Base-by-base conservation (phyloP, 1,140 invertebrate species). In the Drosophila tropicalis region DNA sequence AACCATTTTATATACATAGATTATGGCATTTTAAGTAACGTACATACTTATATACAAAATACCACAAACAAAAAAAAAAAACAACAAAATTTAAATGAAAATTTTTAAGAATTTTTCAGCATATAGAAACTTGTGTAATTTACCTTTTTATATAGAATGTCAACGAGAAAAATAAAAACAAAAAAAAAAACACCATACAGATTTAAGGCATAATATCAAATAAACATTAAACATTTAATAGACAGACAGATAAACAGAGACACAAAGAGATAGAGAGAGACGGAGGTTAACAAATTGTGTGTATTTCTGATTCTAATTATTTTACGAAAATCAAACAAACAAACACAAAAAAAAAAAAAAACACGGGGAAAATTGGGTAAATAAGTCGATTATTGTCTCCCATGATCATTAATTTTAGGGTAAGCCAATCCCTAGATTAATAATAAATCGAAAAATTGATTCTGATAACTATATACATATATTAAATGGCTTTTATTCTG, bases 21-120 rank as follows among this genome's bases (percentile, higher is more conserved):
- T 68, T 82, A 87, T 62, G 83, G 79, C 82, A 86, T 87, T 86
- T 86, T 87, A 86, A 86, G 83, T 72, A 76, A 73, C 63, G 40
- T 57, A 62, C 17, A 51, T 40, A 61, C 15, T 51, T 51, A 57
- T 62, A 73, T 22, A 64, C 47, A 63, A 58, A 57, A 65, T 29
- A 74, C 44, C 36, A 39, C 62, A 44, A 47, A n/a, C n/a, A 34
- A 58, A 29, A 70, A 22, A 41, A 34, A 64, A n/a, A 10, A 61
- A 25, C 34, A 47, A 60, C 0, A 34, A 58, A 25, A 58, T 44
- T 67, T 70, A 67, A 55, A 75, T 62, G 15, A 36, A 62, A 41
- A 10, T 72, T 62, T 81, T 65, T 81, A 67, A 81, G 80, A 74
- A 72, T 81, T 73, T 81, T 44, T 72, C 61, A 65, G 64, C 69